These are phyloP conservation scores for Conus betulinus DNA, from an alignment of 1,140 invertebrate species.

Conservation along the genomic window DNA sequence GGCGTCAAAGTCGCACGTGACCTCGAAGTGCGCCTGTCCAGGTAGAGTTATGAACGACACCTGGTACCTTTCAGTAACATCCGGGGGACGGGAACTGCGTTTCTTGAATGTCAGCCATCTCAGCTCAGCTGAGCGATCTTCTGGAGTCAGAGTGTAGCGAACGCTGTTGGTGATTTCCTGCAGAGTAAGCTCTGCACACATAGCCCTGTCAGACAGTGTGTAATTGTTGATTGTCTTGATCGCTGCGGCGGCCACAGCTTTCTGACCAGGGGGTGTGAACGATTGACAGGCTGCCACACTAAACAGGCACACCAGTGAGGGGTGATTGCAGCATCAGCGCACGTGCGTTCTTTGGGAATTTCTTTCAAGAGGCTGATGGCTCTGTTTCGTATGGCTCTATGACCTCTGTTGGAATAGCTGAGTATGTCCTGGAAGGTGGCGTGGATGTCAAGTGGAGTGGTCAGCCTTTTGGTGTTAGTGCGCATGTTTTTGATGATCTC, in stretches of 20 bases:
- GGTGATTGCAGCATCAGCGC: slow-evolving; percentile 90
- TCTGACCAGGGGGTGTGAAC: not conserved
- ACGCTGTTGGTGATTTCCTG: not conserved
- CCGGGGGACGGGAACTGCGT: not conserved
- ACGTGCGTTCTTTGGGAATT: slow-evolving; percentile 83
- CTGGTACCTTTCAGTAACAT: slow-evolving; percentile 79
- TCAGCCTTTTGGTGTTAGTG: slow-evolving; percentile 79
- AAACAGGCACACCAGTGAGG: slow-evolving; percentile 96
- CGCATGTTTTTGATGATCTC: no score
- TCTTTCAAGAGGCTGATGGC: slow-evolving; percentile 82
- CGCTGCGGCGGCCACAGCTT: slow-evolving; percentile 4
- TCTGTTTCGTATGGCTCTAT: slow-evolving; percentile 75
- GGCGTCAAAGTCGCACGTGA: slow-evolving; percentile 82
- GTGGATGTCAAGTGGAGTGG: slow-evolving; percentile 77
- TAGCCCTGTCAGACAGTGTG: not conserved
- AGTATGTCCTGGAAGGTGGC: slow-evolving; percentile 72
- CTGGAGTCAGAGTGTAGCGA: not conserved
- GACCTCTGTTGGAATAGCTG: slow-evolving; percentile 81
- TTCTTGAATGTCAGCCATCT: no score
- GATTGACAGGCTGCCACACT: slow-evolving; percentile 80
- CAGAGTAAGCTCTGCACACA: slow-evolving; percentile 1
- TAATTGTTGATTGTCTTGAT: slow-evolving; percentile 25
- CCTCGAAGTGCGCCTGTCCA: slow-evolving; percentile 85
- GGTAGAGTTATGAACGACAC: slow-evolving; percentile 84
- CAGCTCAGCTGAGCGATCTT: not conserved